Conservation (phyloP, 2,888 invertebrate species). For the Gisinianus flammeolus region DNA sequence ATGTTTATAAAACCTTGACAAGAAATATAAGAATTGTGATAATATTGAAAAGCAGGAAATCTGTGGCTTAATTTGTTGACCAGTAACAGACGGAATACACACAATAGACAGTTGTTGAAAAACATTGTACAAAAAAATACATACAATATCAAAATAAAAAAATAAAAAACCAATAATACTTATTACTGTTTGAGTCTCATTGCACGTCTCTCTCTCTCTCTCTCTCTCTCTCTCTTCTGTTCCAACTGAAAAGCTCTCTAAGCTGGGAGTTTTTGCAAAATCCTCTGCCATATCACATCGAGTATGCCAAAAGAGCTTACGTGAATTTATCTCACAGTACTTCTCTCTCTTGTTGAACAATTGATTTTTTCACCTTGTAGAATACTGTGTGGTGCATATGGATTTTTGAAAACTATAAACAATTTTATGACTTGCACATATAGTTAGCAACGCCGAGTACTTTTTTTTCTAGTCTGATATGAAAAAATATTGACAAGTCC, state of each 20-base stretch:
- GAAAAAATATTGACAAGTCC: slow-evolving; percentile 1
- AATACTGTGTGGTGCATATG: background rate
- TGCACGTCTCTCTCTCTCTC: background rate
- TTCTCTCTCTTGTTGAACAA: background rate
- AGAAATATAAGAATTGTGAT: background rate
- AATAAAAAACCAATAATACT: background rate
- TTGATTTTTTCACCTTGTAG: background rate
- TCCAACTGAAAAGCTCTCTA: background rate
- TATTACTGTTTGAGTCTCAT: background rate
- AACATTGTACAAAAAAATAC: background rate
- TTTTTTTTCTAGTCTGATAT: background rate
- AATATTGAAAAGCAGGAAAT: background rate
- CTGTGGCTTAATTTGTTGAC: background rate
- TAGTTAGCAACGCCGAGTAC: background rate
- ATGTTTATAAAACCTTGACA: no score
- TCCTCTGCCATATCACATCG: background rate
- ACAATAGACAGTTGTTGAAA: background rate
- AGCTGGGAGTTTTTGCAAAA: background rate
- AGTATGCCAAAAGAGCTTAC: background rate
- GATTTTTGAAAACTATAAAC: background rate
- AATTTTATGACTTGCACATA: background rate
- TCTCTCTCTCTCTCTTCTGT: background rate
- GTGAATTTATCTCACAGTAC: background rate
- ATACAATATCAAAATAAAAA: background rate
- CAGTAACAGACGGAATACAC: background rate